Conservation (phyloP, 2,888 invertebrate species). For the Heliconius sara region DNA sequence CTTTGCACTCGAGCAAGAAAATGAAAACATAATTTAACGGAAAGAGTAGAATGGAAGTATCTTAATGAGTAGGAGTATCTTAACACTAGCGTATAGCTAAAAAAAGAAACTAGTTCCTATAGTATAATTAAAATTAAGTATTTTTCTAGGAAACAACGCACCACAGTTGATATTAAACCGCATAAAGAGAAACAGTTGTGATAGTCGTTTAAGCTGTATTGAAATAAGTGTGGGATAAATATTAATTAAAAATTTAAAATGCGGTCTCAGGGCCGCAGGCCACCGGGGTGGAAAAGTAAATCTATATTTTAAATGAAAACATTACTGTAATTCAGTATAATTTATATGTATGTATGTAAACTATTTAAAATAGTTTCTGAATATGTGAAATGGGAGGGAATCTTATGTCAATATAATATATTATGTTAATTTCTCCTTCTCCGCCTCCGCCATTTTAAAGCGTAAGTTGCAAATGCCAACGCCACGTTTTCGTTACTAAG, state of each 20-base stretch:
- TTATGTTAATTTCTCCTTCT: neutral
- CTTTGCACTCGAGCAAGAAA: too few relatives aligned
- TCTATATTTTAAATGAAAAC: constrained; percentile 20
- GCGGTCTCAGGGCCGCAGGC: constrained; percentile 15
- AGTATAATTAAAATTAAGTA: neutral
- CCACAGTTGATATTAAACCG: constrained; percentile 41
- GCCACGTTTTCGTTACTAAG: neutral
- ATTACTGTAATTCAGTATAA: constrained; percentile 2
- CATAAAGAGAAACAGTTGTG: constrained; percentile 30
- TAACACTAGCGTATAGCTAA: neutral
- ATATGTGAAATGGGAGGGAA: too few relatives aligned
- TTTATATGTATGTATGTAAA: neutral
- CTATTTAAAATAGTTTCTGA: too few relatives aligned
- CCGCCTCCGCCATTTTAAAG: neutral
- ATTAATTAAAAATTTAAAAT: constrained; percentile 27
- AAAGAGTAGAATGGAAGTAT: neutral
- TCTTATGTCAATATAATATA: too few relatives aligned
- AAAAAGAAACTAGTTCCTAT: too few relatives aligned
- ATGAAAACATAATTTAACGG: neutral
- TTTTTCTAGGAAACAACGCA: constrained; percentile 17
- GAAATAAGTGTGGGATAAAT: constrained; percentile 25
- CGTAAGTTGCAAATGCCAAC: neutral
- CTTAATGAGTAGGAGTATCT: neutral
- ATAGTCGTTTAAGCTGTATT: constrained; percentile 17
- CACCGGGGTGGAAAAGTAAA: constrained; percentile 18